Conservation (phyloP, 2,888 invertebrate species). For the Augiades crinisus region DNA sequence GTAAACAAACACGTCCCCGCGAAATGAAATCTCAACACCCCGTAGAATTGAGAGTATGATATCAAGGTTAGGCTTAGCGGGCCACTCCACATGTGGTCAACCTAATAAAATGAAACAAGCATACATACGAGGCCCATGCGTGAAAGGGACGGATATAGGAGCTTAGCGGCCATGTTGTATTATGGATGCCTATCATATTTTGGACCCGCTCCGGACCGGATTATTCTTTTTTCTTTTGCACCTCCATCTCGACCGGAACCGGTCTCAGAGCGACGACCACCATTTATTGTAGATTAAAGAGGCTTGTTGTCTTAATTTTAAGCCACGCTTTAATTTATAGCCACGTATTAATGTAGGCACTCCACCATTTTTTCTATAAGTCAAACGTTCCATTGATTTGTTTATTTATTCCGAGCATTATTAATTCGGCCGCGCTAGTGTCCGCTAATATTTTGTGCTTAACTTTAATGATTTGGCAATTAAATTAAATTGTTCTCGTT, state of each 20-base stretch:
- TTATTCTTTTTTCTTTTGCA: constrained; percentile 77
- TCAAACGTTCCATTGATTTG: constrained; percentile 70
- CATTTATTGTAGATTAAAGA: constrained; percentile 82
- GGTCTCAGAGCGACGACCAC: constrained; percentile 75
- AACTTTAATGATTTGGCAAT: constrained; percentile 81
- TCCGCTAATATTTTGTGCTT: constrained; percentile 77
- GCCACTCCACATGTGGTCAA: constrained; percentile 82
- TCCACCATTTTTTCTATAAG: constrained; percentile 71
- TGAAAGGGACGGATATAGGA: constrained; percentile 63
- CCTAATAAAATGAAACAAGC: constrained; percentile 74
- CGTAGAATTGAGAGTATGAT: constrained; percentile 74
- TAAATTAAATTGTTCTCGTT: constrained; percentile 78
- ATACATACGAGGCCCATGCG: constrained; percentile 48
- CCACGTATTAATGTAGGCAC: constrained; percentile 72
- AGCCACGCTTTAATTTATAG: constrained; percentile 79
- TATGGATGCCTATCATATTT: constrained; percentile 82
- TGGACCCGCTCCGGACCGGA: constrained; percentile 79
- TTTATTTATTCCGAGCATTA: constrained; percentile 64
- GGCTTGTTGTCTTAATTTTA: constrained; percentile 82
- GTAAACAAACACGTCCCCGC: background rate
- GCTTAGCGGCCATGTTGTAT: constrained; percentile 81
- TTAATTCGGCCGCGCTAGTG: constrained; percentile 71
- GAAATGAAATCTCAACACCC: constrained; percentile 47
- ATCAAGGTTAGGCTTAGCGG: constrained; percentile 82
- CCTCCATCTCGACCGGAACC: constrained; percentile 71